phyloP scores from a whole-genome alignment of 2,113 vertebrate genomes.

The Myrmecobius fasciatus region DNA sequence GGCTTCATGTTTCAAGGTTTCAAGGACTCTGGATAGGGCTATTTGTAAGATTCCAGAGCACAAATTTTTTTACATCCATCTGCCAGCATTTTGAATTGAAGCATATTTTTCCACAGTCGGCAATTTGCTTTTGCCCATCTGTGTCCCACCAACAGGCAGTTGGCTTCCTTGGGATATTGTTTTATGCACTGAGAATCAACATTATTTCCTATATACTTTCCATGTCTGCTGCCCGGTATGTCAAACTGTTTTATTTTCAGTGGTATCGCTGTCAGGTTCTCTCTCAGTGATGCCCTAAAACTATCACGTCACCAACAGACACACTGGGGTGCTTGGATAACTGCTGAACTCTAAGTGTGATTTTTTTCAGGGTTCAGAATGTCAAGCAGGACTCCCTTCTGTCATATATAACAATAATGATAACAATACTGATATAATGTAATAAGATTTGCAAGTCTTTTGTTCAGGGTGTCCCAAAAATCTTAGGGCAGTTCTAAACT shows the following conservation, averaged over 20 bases:
- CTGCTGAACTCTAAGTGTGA: background rate
- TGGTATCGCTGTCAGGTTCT: background rate
- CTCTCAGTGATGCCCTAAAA: accelerated
- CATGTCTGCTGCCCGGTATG: background rate
- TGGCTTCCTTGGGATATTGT: slow-evolving; percentile 1
- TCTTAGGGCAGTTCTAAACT: background rate
- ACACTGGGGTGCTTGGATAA: background rate
- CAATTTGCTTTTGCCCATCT: slow-evolving; percentile 31
- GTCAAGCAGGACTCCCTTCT: background rate
- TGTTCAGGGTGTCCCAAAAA: background rate
- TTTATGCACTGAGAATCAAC: slow-evolving; percentile 4
- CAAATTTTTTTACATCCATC: slow-evolving; percentile 41
- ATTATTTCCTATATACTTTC: background rate
- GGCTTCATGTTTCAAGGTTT: background rate
- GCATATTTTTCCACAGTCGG: slow-evolving; percentile 37
- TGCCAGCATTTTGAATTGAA: slow-evolving; percentile 48
- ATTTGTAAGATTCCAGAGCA: slow-evolving; percentile 20
- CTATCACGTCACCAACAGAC: accelerated
- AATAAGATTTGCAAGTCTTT: background rate
- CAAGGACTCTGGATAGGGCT: slow-evolving; percentile 29
- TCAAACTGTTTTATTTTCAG: background rate
- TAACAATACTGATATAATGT: background rate
- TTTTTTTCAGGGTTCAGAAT: too few relatives aligned
- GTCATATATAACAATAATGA: background rate
- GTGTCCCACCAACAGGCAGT: slow-evolving; percentile 33